Base-by-base conservation (phyloP, 2,113 vertebrate genomes). In the Phainopepla nitens region DNA sequence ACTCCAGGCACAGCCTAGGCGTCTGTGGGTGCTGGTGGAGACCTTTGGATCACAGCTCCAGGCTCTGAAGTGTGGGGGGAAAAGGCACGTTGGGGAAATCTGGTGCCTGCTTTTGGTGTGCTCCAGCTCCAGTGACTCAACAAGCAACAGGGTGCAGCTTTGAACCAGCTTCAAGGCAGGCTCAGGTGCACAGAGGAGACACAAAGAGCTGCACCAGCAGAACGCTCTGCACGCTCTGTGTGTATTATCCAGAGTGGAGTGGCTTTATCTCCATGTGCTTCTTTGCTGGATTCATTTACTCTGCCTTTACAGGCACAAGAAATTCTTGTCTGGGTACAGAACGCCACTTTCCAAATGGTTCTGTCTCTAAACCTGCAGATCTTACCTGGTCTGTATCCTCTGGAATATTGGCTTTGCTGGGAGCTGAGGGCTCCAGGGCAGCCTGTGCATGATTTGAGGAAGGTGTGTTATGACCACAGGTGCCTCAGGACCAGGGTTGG, bases 241-340 rank as follows among this genome's bases (percentile, higher is more conserved):
- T 61, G 28, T 14, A 24, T 75, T 84, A 87, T 13, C 88, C 49
- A 36, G 31, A n/a, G 35, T 2, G 29, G 11, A 60, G 36, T 20
- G 1, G 0, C 18, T 47, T 36, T 44, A 19, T 10, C 17, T 69
- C 35, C 15, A 2, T 1, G 21, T 17, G 10, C 7, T 27, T 50
- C 58, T 85, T 79, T n/a, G 5, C 10, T 90, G 50, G 11, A 14
- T 44, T 72, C 25, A 7, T 89, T 89, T 42, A 19, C n/a, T 45
- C 50, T 65, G 27, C 13, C 13, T 54, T 41, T 29, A 50, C 4
- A 28, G 51, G 15, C 21, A 5, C 19, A 25, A 44, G 11, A 11
- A 90, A 56, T 2, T 25, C 24, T 51, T 51, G 20, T 36, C 11
- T 82, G 31, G 31, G 54, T 19, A 28, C 58, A 58, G 31, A 70